These are phyloP conservation scores for Scrobipalpa atriplicella DNA, from an alignment of 2,888 invertebrate species.

Conservation along the genomic window DNA sequence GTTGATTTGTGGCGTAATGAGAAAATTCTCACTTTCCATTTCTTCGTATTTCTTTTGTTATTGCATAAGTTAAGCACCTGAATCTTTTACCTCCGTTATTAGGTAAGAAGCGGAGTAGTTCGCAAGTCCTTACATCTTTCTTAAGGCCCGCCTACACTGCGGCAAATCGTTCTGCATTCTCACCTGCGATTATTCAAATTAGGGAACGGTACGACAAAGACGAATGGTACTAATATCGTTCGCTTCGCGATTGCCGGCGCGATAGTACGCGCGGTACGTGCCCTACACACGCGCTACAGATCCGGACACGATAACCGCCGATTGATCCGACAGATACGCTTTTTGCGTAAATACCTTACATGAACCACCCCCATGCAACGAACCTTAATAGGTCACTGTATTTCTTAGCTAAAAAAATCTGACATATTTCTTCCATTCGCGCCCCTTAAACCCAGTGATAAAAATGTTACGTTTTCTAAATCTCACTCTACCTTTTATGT, in stretches of 20 bases:
- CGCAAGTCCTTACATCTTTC: constrained; percentile 38
- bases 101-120: not conserved
- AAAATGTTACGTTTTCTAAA: constrained; percentile 24
- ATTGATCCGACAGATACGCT: constrained; percentile 78
- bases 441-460: constrained; percentile 19
- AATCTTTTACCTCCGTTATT: not conserved
- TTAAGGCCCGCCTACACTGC: constrained; percentile 52
- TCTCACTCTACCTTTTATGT: constrained; percentile 23
- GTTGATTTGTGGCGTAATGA: constrained; percentile 80
- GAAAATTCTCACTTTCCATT: constrained; percentile 75
- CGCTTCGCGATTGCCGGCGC: constrained; percentile 67
- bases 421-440: constrained; percentile 19
- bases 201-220: constrained; percentile 81
- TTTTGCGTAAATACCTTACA: constrained; percentile 77
- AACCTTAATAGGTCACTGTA: constrained; percentile 28
- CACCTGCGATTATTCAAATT: constrained; percentile 82
- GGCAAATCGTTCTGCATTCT: constrained; percentile 76
- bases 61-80: constrained; percentile 45
- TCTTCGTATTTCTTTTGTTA: constrained; percentile 54
- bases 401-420: not conserved
- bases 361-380: constrained; percentile 63
- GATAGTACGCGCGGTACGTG: constrained; percentile 71
- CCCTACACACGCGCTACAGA: constrained; percentile 77
- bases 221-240: constrained; percentile 81
- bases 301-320: constrained; percentile 73